These are phyloP conservation scores for Habrosyne pyritoides DNA, from an alignment of 2,888 invertebrate genomes.

Conservation along the genomic window DNA sequence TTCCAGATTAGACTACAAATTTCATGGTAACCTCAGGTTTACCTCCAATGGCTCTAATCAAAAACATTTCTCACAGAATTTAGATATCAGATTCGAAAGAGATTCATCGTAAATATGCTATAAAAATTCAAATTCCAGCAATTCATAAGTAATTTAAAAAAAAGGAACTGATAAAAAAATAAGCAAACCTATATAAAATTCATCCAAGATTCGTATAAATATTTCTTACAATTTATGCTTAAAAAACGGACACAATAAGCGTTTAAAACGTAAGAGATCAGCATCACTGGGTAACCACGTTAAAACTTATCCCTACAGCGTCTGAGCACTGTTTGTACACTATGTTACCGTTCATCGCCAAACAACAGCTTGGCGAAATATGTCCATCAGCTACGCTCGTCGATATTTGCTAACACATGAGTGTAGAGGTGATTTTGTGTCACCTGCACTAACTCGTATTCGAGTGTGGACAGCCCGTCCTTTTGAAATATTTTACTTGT, in stretches of 20 bases:
- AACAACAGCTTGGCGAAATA: conserved; percentile 81
- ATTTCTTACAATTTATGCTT: not conserved
- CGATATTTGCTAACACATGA: conserved; percentile 90
- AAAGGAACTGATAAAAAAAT: not conserved
- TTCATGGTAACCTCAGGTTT: not conserved
- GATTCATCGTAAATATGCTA: not conserved
- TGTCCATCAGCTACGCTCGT: conserved; percentile 88
- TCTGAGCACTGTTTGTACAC: conserved; percentile 4
- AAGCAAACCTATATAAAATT: not conserved
- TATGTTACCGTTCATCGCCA: conserved; percentile 74
- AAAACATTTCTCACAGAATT: not conserved
- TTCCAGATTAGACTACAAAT: not conserved
- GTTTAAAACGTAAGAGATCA: conserved; percentile 35
- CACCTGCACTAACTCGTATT: conserved; percentile 88
- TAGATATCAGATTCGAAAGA: not conserved
- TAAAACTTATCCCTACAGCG: conserved; percentile 16
- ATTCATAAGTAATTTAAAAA: not conserved
- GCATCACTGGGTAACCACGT: conserved; percentile 41
- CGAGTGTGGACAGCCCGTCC: conserved; percentile 94
- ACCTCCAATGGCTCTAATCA: not conserved
- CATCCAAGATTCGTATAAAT: conserved; percentile 8
- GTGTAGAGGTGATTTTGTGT: conserved; percentile 90
- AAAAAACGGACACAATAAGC: conserved; percentile 7
- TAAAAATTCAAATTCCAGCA: not conserved
- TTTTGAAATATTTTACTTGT: conserved; percentile 92